Base-by-base conservation (phyloP, 2,113 vertebrate species). In the Sebastes schlegelii region DNA sequence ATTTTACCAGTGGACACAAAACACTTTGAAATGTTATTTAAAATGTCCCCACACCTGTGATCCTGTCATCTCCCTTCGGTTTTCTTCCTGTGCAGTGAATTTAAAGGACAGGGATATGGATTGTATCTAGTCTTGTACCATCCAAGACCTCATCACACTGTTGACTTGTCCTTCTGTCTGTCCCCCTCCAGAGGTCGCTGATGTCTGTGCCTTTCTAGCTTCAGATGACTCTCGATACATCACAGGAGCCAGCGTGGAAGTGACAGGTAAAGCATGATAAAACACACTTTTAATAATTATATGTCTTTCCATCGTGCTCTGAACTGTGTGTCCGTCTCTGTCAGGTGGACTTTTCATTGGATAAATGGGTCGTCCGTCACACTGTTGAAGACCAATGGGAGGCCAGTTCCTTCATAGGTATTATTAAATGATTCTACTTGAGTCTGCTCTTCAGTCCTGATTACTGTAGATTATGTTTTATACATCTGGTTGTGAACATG, bases 171-270 rank as follows among this genome's bases (percentile, higher is more conserved):
- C 60, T 45, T 0, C 13, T 17, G 8, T 34, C 8, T 26, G 4
- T 62, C 58, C 8, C 57, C 74, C 67, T 55, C 19, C 77, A 98
- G 97, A 98, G 88, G 96, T 98, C 5, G 97, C 97, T 8, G 95
- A 96, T 49, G 97, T 95, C 1, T 97, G 97, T 23, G 95, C 96
- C 6, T 97, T 98, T 84, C 90, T 98, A 57, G 97, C 97, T 8
- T 97, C 97, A 0, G 96, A 96, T 11, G 97, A 97, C 67, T 97
- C 97, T 79, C 88, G 91, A 1, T 98, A 98, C 85, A 94, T 98
- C 91, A 98, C 97, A 0, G 97, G 97, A 72, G 89, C 94, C 77
- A 96, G 96, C 51, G 70, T 97, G 49, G 96, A 98, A 92, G 97
- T 98, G 71, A 95, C 97, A 73, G 97, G 97, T 93, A 21, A 0